Conservation (phyloP, 1,140 invertebrate genomes). For the Agrilus planipennis region DNA sequence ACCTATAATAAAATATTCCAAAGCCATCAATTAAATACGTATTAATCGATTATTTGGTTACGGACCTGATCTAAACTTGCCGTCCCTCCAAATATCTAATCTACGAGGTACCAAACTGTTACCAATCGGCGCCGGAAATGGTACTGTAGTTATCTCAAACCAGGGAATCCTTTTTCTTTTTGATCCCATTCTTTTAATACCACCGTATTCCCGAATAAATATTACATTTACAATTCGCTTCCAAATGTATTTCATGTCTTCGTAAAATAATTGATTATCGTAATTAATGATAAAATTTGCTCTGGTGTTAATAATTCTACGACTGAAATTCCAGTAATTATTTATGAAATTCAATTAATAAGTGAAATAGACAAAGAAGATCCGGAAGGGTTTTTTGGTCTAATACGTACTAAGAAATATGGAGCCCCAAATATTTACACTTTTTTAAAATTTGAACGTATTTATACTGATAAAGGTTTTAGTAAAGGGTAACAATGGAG, state of each 20-base stretch:
- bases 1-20: conserved; percentile 13
- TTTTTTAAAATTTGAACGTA: background rate
- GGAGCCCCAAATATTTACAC: background rate
- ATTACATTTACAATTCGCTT: conserved; percentile 61
- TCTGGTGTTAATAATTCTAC: conserved; percentile 53
- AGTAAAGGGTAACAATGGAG: no score
- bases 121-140: conserved; percentile 48
- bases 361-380: background rate
- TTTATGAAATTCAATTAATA: conserved; percentile 7
- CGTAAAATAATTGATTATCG: conserved; percentile 50
- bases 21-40: background rate
- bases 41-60: background rate
- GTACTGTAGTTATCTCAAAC: conserved; percentile 57
- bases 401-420: background rate
- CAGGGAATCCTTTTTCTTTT: conserved; percentile 35
- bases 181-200: conserved; percentile 23
- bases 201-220: conserved; percentile 48
- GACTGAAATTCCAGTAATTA: conserved; percentile 37
- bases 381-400: conserved; percentile 1
- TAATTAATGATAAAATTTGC: conserved; percentile 56
- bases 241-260: conserved; percentile 61
- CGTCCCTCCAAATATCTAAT: conserved; percentile 50
- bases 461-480: conserved; percentile 1
- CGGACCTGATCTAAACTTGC: conserved; percentile 42
- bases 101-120: conserved; percentile 40